Evolutionary conservation across 2,888 invertebrate genomes (phyloP), one percentile per base, ranked within the genome.

Genomic region (Glaucopsyche alexis): DNA sequence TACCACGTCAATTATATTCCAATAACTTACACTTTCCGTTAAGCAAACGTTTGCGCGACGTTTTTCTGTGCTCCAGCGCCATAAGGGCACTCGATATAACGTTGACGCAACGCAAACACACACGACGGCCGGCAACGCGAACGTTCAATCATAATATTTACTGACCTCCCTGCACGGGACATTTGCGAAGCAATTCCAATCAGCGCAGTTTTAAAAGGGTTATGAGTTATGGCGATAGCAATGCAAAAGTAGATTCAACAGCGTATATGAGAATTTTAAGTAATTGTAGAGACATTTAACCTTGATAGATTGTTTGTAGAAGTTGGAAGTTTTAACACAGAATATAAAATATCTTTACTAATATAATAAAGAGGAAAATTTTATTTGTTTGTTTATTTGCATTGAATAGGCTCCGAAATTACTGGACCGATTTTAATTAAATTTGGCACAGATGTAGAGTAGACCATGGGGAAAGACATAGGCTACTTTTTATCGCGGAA

Each of bases 91-190:
- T 60, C 60, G 29, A 60, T 60, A 60, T 60, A 60, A 60, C 60
- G 38, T 29, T 29, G 60, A 60, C 60, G 29, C 60, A 60, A 60
- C 60, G 60, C 13, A 11, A 60, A 60, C 29, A 60, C 7, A 47
- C 47, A 13, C 13, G 2, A 42, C 52, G n/a, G 16, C 55, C n/a
- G n/a, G n/a, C n/a, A n/a, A n/a, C n/a, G n/a, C n/a, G n/a, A 19
- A 55, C 19, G 11, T 42, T 16, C 67, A 42, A 67, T 45, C 67
- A 67, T 67, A 67, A 67, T 67, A 67, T 67, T 67, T 45, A 67
- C 67, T 2, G 67, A 67, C 45, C 66, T 16, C 66, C 16, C 66
- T 42, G 66, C 66, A 67, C 67, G 16, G 45, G 67, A 45, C 60
- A 60, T 60, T 60, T 29, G 60, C 60, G 60, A 29, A 38, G 38